Conservation (phyloP, 2,888 invertebrate species). For the Notocelia uddmanniana region DNA sequence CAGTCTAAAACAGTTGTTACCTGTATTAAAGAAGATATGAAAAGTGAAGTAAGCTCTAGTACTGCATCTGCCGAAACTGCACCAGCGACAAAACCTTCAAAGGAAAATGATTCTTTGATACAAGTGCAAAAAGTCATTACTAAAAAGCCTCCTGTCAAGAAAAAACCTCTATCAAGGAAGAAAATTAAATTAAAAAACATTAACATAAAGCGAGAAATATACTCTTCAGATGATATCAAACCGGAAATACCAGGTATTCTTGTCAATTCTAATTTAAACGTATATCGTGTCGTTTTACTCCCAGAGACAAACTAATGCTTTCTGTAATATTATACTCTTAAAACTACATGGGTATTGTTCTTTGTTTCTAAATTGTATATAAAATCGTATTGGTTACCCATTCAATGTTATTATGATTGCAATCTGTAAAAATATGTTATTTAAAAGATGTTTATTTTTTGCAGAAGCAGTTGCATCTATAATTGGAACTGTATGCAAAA, state of each 20-base stretch:
- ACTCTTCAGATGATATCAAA: conserved; percentile 53
- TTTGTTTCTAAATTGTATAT: too few relatives aligned
- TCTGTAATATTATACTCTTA: too few relatives aligned
- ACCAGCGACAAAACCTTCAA: background rate
- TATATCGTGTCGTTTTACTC: too few relatives aligned
- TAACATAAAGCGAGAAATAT: conserved; percentile 6
- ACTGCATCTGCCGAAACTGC: background rate
- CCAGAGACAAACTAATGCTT: too few relatives aligned
- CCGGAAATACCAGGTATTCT: conserved; percentile 65
- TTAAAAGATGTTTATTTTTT: conserved; percentile 6
- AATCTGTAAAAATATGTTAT: too few relatives aligned
- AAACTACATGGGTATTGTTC: too few relatives aligned
- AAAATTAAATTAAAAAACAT: conserved; percentile 33
- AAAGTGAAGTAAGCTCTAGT: background rate
- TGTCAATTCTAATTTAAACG: background rate
- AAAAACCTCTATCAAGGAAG: conserved; percentile 31
- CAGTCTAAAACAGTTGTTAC: background rate
- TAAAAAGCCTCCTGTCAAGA: conserved; percentile 46
- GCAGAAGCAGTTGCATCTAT: conserved; percentile 78
- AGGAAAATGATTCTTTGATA: background rate
- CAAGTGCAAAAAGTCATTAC: conserved; percentile 51
- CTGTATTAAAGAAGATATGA: conserved; percentile 18
- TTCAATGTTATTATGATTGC: too few relatives aligned
- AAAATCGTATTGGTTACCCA: too few relatives aligned
- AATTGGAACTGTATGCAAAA: conserved; percentile 65